phyloP scores from a whole-genome alignment of 2,888 invertebrate genomes.

The Therioaphis trifolii region DNA sequence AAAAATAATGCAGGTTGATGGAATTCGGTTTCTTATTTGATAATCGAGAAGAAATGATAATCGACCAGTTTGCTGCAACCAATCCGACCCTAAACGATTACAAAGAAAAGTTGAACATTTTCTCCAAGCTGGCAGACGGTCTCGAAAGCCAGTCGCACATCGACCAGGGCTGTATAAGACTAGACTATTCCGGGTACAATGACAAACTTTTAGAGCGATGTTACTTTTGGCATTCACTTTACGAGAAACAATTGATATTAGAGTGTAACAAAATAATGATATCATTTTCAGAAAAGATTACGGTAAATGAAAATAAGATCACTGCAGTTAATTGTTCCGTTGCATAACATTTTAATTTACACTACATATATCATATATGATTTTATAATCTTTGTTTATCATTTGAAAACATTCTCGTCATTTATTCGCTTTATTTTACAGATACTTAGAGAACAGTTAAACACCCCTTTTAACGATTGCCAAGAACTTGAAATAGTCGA shows the following conservation, averaged over 20 bases:
- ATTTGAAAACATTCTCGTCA: no score
- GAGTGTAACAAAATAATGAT: not conserved
- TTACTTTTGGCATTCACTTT: constrained; percentile 19
- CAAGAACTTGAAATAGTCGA: constrained; percentile 20
- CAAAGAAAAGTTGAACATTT: not conserved
- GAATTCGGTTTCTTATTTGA: not conserved
- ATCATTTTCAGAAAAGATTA: not conserved
- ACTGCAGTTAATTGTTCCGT: no score
- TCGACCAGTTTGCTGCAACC: not conserved
- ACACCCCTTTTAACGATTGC: not conserved
- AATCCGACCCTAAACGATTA: constrained; percentile 1
- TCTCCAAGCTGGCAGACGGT: not conserved
- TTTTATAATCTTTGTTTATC: no score
- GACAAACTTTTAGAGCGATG: not conserved
- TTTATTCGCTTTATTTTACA: not conserved
- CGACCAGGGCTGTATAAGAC: constrained; percentile 14
- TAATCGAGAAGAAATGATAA: not conserved
- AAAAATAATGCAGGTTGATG: not conserved
- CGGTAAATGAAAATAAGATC: not conserved
- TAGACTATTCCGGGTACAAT: constrained; percentile 3
- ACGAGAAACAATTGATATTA: not conserved
- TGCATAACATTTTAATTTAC: no score
- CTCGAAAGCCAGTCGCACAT: not conserved
- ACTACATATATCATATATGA: no score
- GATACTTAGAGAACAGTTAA: constrained; percentile 1